These are phyloP conservation scores for Chelonia mydas DNA, from an alignment of 2,797 vertebrate genomes.

Conservation along the genomic window DNA sequence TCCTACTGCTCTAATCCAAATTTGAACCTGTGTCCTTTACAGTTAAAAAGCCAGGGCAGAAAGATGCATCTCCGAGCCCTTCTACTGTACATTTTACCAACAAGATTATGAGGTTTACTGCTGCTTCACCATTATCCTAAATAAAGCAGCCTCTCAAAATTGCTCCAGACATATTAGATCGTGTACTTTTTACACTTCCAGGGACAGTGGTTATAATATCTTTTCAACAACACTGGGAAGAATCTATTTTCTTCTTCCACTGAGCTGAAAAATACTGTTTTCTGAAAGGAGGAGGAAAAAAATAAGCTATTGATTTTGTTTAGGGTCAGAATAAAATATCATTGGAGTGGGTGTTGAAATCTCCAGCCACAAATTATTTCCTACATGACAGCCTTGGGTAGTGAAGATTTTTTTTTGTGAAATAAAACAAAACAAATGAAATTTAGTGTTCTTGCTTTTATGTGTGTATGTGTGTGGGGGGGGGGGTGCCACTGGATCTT, in stretches of 20 bases:
- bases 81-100: constrained; percentile 31
- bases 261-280: constrained; percentile 73
- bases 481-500: constrained; percentile 6
- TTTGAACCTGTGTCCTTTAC: not conserved
- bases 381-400: constrained; percentile 67
- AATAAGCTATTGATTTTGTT: constrained; percentile 73
- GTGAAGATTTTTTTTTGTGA: constrained; percentile 49
- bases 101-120: constrained; percentile 72
- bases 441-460: constrained; percentile 41
- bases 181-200: constrained; percentile 68
- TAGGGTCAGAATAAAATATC: constrained; percentile 78
- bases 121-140: constrained; percentile 76
- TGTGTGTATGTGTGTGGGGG: not conserved
- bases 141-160: constrained; percentile 73
- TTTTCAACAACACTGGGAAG: constrained; percentile 72
- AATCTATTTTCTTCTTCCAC: constrained; percentile 72
- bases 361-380: constrained; percentile 63
- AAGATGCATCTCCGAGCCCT: constrained; percentile 17
- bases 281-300: constrained; percentile 53
- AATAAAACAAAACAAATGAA: constrained; percentile 74
- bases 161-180: constrained; percentile 70
- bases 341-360: constrained; percentile 73
- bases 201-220: constrained; percentile 76
- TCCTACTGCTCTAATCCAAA: not conserved
- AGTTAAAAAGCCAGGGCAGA: not conserved